These are phyloP conservation scores for Ferdinandea cuprea DNA, from an alignment of 2,888 invertebrate species.

Conservation along the genomic window DNA sequence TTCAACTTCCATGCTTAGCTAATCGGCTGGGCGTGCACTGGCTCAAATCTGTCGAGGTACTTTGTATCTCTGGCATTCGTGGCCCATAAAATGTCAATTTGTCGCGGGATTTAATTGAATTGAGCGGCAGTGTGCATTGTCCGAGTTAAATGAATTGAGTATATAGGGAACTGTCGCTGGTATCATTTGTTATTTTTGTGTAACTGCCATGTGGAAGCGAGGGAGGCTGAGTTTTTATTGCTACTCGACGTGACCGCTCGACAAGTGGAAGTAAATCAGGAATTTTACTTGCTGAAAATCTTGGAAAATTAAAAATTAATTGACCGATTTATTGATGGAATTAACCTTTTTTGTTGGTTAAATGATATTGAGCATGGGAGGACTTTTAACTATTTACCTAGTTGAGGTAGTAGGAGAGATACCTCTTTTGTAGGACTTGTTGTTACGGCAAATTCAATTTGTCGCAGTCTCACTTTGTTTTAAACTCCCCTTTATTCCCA, in stretches of 20 bases:
- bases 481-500: no score
- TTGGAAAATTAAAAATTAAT: slow-evolving; percentile 64
- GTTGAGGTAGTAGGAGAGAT: no score
- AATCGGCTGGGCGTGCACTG: slow-evolving; percentile 70
- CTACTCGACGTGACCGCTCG: slow-evolving; percentile 6
- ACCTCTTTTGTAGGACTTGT: no score
- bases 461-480: no score
- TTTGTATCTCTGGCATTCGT: slow-evolving; percentile 33
- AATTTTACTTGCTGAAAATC: slow-evolving; percentile 52
- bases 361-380: no score
- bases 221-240: slow-evolving; percentile 45
- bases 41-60: slow-evolving; percentile 44
- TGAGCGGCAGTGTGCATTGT: slow-evolving; percentile 55
- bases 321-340: slow-evolving; percentile 27
- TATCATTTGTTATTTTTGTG: slow-evolving; percentile 49
- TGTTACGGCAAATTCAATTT: no score
- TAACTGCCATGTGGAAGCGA: background rate
- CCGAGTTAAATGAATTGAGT: slow-evolving; percentile 62
- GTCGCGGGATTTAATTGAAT: slow-evolving; percentile 73
- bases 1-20: slow-evolving; percentile 30
- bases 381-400: no score
- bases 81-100: slow-evolving; percentile 72
- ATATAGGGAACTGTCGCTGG: slow-evolving; percentile 1
- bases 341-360: background rate
- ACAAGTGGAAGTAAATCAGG: slow-evolving; percentile 48